Evolutionary conservation across 2,113 vertebrate species (phyloP).

Genomic region (Notarius lentiginosus): DNA sequence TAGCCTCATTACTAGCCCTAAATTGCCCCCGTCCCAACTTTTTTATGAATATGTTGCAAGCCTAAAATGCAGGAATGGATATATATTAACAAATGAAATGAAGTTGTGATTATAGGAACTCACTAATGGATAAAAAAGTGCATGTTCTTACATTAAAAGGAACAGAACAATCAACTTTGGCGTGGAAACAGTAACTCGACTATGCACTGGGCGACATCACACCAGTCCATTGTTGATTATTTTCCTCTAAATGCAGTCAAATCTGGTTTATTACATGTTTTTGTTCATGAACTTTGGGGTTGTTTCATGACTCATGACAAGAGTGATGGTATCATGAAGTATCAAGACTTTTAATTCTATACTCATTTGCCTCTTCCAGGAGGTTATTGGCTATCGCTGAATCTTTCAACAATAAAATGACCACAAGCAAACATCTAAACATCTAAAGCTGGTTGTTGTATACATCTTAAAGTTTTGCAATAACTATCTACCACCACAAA

Average conservation of each 20-base stretch:
- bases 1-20: no score
- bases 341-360: not conserved
- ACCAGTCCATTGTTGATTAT: not conserved
- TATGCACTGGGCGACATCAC: no score
- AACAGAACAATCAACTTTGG: no score
- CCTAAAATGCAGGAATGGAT: no score
- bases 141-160: no score
- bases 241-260: not conserved
- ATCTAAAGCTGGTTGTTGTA: not conserved
- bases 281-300: not conserved
- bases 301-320: not conserved
- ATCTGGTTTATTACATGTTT: not conserved
- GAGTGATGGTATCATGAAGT: not conserved
- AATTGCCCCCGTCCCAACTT: no score
- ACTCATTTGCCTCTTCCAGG: not conserved
- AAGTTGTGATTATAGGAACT: not conserved
- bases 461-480: not conserved
- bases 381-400: not conserved
- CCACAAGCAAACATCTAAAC: not conserved
- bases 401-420: not conserved
- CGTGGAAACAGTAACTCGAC: no score
- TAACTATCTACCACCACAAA: not conserved
- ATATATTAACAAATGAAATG: no score
- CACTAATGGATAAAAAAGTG: not conserved
- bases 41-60: no score